A percentile compares a stretch with the other conserved stretches of the same genome.
Evolutionary conservation across 2,113 vertebrate genomes (phyloP).

Genomic region (Tylochromis polylepis): DNA sequence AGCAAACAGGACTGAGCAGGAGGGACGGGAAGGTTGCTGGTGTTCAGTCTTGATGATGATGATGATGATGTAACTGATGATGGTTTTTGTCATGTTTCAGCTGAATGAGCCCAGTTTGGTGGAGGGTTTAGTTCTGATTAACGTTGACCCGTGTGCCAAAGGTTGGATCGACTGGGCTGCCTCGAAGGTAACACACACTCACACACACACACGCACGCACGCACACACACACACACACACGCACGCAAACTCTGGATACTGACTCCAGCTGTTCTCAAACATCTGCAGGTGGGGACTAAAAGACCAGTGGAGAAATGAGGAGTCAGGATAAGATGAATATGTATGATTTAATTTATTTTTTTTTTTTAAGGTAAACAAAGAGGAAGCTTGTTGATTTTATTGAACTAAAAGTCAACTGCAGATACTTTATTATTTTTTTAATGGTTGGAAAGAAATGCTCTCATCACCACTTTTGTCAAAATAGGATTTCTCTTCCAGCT

Average conservation of each 20-base stretch:
- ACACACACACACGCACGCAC: neutral
- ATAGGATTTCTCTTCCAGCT: too few relatives aligned
- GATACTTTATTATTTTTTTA: neutral
- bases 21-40: neutral
- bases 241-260: neutral
- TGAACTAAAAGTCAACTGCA: neutral
- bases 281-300: neutral
- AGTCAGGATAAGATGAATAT: neutral
- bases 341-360: neutral
- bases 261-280: neutral
- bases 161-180: slow-evolving; percentile 98
- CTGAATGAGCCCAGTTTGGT: slow-evolving; percentile 86
- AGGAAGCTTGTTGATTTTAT: neutral
- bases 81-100: slow-evolving; percentile 59
- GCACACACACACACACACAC: neutral
- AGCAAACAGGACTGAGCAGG: neutral
- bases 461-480: neutral
- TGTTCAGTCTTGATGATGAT: neutral
- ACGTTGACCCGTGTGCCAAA: slow-evolving; percentile 92
- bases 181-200: slow-evolving; percentile 89
- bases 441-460: neutral
- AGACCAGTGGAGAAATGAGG: neutral
- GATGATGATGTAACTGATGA: neutral
- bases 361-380: neutral
- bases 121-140: slow-evolving; percentile 91